Evolutionary conservation across 1,140 invertebrate species (phyloP).

Genomic region (Drosophila grimshawi): DNA sequence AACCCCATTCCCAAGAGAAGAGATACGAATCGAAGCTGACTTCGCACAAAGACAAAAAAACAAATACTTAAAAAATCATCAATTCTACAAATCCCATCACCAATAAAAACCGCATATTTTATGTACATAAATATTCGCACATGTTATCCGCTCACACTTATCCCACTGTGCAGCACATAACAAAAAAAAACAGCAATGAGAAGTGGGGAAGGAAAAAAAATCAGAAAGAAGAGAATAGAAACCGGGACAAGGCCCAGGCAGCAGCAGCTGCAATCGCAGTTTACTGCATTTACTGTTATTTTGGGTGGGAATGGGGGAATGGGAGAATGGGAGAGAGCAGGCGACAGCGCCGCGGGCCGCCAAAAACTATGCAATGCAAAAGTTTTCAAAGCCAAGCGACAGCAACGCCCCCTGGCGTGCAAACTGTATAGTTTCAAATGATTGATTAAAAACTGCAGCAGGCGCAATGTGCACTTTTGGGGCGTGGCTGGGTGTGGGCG

Average conservation of each 20-base stretch:
- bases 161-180: conserved; percentile 50
- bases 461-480: conserved; percentile 33
- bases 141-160: neutral
- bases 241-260: conserved; percentile 72
- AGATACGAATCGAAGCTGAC: too few relatives aligned
- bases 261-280: conserved; percentile 50
- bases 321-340: conserved; percentile 27
- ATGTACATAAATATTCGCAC: neutral
- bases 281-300: conserved; percentile 49
- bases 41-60: too few relatives aligned
- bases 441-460: conserved; percentile 74
- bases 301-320: conserved; percentile 15
- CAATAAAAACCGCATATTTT: neutral
- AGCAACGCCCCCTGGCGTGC: conserved; percentile 44
- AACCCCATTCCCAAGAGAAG: too few relatives aligned
- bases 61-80: neutral
- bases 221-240: conserved; percentile 30
- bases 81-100: neutral
- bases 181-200: conserved; percentile 21
- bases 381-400: conserved; percentile 77
- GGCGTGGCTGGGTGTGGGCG: conserved; percentile 62
- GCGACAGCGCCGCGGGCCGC: conserved; percentile 46
- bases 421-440: conserved; percentile 69
- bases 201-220: neutral
- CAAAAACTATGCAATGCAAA: conserved; percentile 76